Conservation (phyloP, 92 coral and sea anemone species). For the Porites rus region DNA sequence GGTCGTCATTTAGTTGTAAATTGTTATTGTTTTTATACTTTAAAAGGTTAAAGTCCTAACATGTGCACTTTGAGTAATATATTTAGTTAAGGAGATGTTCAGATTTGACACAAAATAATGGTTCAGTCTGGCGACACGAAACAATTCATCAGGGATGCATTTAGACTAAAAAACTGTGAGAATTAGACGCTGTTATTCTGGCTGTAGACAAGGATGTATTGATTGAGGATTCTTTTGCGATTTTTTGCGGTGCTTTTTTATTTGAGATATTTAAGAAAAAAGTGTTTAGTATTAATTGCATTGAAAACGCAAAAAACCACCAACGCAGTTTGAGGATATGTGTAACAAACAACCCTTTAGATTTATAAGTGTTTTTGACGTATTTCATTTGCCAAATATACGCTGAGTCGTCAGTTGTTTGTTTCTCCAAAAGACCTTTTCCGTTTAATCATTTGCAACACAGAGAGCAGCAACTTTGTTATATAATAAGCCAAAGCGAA, state of each 20-base stretch:
- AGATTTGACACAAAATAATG: not conserved
- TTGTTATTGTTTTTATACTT: too few relatives aligned
- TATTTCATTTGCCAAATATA: not conserved
- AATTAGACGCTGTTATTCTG: not conserved
- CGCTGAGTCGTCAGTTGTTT: not conserved
- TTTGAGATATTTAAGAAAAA: not conserved
- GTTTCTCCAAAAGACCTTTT: not conserved
- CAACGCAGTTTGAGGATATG: not conserved
- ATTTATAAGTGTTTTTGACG: not conserved
- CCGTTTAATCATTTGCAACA: not conserved
- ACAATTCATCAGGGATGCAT: not conserved
- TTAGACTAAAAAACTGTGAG: not conserved
- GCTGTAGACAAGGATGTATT: constrained; percentile 17
- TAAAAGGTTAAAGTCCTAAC: too few relatives aligned
- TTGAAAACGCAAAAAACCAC: too few relatives aligned
- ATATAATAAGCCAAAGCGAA: not conserved
- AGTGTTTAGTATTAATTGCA: not conserved
- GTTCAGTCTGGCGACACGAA: not conserved
- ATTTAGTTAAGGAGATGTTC: not conserved
- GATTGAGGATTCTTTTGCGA: not conserved
- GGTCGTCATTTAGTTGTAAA: too few relatives aligned
- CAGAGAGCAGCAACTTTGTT: not conserved
- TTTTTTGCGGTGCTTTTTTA: not conserved
- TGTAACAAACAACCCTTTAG: not conserved
- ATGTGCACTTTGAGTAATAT: too few relatives aligned